phyloP scores from a whole-genome alignment of 2,797 vertebrate genomes.

The Cheirogaleus major region DNA sequence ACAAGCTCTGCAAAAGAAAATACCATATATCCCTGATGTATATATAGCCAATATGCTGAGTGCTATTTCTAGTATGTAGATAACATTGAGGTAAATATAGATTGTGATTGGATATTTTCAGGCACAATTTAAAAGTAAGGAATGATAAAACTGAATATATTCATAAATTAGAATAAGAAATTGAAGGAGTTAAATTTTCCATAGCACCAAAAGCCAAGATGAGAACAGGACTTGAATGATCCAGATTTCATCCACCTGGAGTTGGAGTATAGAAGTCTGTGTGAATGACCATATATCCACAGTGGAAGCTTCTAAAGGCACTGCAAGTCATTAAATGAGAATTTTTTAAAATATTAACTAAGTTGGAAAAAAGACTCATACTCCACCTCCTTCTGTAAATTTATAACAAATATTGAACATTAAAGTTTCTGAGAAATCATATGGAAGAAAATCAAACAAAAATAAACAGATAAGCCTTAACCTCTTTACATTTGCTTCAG shows the following conservation, averaged over 20 bases:
- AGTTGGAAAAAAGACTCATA: neutral
- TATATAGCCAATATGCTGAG: neutral
- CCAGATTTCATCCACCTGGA: neutral
- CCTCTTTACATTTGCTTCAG: neutral
- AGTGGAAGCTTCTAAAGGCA: neutral
- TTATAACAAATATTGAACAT: neutral
- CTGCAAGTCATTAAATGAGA: neutral
- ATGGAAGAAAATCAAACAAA: neutral
- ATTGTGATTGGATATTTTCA: neutral
- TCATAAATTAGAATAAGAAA: neutral
- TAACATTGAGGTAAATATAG: neutral
- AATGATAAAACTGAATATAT: neutral
- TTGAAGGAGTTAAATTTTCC: neutral
- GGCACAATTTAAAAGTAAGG: neutral
- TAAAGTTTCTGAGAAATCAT: neutral
- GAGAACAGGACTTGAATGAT: neutral
- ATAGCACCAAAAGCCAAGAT: neutral
- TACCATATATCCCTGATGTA: neutral
- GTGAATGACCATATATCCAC: neutral
- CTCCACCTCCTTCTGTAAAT: neutral
- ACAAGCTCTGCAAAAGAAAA: neutral
- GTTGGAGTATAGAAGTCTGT: neutral
- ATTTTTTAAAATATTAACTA: neutral
- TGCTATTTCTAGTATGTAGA: neutral
- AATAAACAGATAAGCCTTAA: neutral